Evolutionary conservation across 1,140 invertebrate genomes (phyloP), one percentile per base, ranked within the genome.

Genomic region (Drosophila prosaltans): DNA sequence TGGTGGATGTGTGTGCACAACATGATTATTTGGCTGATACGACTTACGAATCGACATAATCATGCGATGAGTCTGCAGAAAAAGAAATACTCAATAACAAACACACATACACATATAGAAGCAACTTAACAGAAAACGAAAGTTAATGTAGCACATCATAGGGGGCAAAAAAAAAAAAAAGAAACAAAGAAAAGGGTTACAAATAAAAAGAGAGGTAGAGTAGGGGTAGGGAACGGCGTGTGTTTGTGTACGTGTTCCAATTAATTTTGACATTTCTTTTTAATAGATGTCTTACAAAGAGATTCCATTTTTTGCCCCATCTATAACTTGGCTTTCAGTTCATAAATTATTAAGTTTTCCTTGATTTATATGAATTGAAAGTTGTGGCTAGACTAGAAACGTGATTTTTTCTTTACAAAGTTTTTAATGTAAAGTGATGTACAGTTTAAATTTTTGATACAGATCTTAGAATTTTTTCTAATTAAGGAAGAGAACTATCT

Each of bases 31-130:
- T 63, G 69, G 59, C 64, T 48, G 71, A 75, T 68, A 45, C 60
- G 40, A 26, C 60, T 62, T 70, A 59, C 72, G 71, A 88, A 80
- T 77, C 67, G 76, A 83, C 80, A 76, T 86, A 88, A 85, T 88
- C 83, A 86, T 83, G 83, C 80, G 80, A 88, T 86, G 82, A 86
- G 75, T 82, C 58, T 79, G 64, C 69, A 74, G 79, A 88, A 85
- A 74, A 69, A 58, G 65, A 75, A 66, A 66, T 45, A n/a, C n/a
- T n/a, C 48, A 6, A 5, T 30, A 39, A 48, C 40, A n/a, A 30
- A n/a, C 6, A 54, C 39, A 43, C 30, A 24, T 24, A 59, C 41
- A 57, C 51, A 7, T 5, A 36, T 32, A 16, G 28, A 41, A 1
- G 26, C 11, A 69, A 74, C 21, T 51, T 51, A 62, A 45, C 54